Evolutionary conservation across 1,140 invertebrate species (phyloP).

Genomic region (Helicoverpa armigera): DNA sequence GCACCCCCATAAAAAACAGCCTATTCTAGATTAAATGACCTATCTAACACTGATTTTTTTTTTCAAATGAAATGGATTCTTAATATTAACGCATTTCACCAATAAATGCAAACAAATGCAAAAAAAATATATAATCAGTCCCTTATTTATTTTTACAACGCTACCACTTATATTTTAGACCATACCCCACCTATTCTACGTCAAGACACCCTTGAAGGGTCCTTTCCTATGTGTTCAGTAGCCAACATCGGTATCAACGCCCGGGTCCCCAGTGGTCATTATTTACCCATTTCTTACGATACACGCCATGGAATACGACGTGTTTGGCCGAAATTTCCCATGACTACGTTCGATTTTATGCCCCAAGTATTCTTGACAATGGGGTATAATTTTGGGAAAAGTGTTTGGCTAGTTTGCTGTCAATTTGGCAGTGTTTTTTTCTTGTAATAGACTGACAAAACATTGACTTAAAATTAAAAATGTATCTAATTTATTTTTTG

Average conservation of each 20-base stretch:
- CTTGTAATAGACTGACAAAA: no score
- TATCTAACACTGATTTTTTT: no score
- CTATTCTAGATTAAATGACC: no score
- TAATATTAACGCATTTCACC: no score
- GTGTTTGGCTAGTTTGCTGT: neutral
- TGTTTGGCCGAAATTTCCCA: neutral
- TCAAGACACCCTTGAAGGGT: slow-evolving; percentile 8
- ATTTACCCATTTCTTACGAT: slow-evolving; percentile 21
- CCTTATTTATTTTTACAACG: neutral
- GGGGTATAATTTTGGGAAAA: neutral
- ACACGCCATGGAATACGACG: neutral
- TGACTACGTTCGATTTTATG: neutral
- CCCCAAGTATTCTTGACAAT: neutral
- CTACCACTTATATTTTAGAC: neutral
- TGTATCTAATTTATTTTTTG: no score
- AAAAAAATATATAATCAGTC: no score
- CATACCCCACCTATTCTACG: neutral
- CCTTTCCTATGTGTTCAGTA: neutral
- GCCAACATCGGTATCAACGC: slow-evolving; percentile 4
- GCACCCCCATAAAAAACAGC: no score
- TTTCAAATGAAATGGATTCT: no score
- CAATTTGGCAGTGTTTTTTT: no score
- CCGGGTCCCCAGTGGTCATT: neutral
- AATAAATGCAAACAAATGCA: no score
- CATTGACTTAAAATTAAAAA: no score